Conservation (phyloP, 2,888 invertebrate genomes). For the Synanthedon vespiformis region DNA sequence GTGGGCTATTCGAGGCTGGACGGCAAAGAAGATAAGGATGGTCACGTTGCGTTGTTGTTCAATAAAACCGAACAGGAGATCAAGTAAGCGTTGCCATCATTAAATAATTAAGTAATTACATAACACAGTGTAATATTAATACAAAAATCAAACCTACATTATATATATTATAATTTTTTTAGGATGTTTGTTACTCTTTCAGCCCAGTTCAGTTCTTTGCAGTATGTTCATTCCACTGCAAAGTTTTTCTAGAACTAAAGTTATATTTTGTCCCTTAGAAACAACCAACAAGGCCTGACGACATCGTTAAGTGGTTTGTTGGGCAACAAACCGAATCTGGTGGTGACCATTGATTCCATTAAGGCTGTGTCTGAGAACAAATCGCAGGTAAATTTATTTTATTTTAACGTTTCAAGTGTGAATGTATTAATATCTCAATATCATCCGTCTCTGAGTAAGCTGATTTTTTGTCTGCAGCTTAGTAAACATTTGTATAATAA, state of each 20-base stretch:
- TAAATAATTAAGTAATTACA: not conserved
- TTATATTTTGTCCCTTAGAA: constrained; percentile 44
- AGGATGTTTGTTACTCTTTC: too few relatives aligned
- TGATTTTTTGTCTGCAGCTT: too few relatives aligned
- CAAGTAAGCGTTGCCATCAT: constrained; percentile 65
- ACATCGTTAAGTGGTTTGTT: constrained; percentile 77
- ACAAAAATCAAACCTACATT: too few relatives aligned
- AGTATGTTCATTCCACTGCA: too few relatives aligned
- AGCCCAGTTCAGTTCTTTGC: too few relatives aligned
- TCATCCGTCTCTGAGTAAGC: too few relatives aligned
- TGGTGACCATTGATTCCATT: constrained; percentile 81
- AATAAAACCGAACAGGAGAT: constrained; percentile 86
- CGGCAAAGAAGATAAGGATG: constrained; percentile 89
- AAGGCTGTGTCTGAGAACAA: constrained; percentile 83
- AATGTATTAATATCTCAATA: too few relatives aligned
- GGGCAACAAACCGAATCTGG: constrained; percentile 87
- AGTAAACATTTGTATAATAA: too few relatives aligned
- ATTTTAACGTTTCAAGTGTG: too few relatives aligned
- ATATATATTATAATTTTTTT: too few relatives aligned
- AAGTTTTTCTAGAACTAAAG: not conserved
- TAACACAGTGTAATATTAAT: too few relatives aligned
- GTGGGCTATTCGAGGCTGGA: constrained; percentile 93
- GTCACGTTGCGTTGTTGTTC: constrained; percentile 87
- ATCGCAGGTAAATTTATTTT: constrained; percentile 73
- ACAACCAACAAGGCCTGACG: constrained; percentile 78